Conservation (phyloP, 2,797 vertebrate genomes). For the Todus mexicanus region DNA sequence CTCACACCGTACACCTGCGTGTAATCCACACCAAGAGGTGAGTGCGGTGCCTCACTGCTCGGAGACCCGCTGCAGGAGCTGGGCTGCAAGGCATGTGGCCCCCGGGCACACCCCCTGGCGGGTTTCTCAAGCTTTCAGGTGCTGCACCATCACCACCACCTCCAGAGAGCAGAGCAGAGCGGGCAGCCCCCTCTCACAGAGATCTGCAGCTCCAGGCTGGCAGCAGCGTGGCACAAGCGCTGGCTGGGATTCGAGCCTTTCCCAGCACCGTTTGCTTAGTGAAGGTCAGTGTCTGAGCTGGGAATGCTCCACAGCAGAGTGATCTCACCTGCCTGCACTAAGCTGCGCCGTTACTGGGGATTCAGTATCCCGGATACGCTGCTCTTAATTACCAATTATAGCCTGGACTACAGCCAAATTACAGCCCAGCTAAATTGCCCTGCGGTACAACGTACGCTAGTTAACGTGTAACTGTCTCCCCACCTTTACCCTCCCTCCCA, state of each 20-base stretch:
- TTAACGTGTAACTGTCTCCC: neutral
- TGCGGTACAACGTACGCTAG: neutral
- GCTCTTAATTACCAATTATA: neutral
- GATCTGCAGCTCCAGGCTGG: neutral
- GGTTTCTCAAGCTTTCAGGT: neutral
- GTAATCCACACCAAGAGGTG: neutral
- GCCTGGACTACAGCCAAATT: neutral
- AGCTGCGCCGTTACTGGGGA: neutral
- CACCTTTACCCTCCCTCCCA: neutral
- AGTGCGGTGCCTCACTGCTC: neutral
- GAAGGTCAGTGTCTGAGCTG: neutral
- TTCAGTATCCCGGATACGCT: neutral
- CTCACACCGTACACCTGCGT: neutral
- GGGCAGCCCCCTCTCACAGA: neutral
- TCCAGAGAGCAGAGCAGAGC: neutral
- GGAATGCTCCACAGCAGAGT: neutral
- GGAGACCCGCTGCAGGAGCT: neutral
- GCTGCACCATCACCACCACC: neutral
- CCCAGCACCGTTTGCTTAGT: neutral
- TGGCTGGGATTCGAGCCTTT: neutral
- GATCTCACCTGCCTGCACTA: neutral
- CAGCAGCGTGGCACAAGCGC: neutral
- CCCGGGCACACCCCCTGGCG: neutral
- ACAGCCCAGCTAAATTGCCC: neutral
- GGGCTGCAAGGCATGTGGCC: neutral